Base-by-base conservation (phyloP, 2,888 invertebrate genomes). In the Choristoneura rosaceana region DNA sequence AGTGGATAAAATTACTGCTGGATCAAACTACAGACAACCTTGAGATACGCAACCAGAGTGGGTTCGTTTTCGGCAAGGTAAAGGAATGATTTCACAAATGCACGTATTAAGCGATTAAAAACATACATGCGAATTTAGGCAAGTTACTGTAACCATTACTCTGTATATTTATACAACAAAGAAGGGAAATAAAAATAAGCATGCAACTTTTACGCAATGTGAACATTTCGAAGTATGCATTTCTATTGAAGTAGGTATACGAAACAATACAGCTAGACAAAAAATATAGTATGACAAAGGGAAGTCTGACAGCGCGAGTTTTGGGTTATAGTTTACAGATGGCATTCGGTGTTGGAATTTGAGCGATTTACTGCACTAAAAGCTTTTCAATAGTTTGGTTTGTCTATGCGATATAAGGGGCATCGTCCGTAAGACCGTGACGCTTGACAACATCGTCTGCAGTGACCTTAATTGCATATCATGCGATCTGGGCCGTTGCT, bases 391-490 rank as follows among this genome's bases (percentile, higher is more conserved):
- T 62, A 52, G 45, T 69, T 61, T n/a, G 62, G n/a, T 52, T 64
- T 17, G 50, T 50, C 63, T 63, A 69, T 10, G 34, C 61, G 55
- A 55, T 68, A 73, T 41, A 45, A 34, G 50, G 50, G 52, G 69
- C 41, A 65, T 64, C 68, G 74, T 70, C 67, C 62, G 62, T 47
- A 62, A 50, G 62, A 58, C 62, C 71, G 67, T 55, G 63, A 52
- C 59, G 68, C 59, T 63, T 47, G 62, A 74, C 73, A 71, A 66
- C 70, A 87, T 87, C 82, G 88, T 87, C 84, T 91, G 86, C 87
- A 88, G 76, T 90, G 93, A 89, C 93, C 93, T 87, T 93, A 93
- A 94, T 93, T 90, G 86, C 85, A 78, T 73, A 69, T 73, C 77
- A 75, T 77, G 83, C 85, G 82, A 91, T 90, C 90, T 90, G 85